Evolutionary conservation across 2,888 invertebrate genomes (phyloP).

Genomic region (Ctena decussata): DNA sequence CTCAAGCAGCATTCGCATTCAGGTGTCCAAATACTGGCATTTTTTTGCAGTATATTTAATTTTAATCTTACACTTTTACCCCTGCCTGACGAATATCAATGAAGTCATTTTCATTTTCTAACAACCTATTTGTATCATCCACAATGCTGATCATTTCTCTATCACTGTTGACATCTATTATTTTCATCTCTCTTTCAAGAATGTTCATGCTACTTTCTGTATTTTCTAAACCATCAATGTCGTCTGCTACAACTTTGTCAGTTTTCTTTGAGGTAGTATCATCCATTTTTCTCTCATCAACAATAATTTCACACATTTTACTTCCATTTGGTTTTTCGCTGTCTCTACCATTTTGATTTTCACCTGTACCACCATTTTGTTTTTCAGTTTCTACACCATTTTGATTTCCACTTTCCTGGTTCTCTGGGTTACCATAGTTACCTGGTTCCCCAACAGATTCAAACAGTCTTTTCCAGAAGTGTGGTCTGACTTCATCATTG

Average conservation of each 20-base stretch:
- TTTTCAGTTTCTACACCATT: not conserved
- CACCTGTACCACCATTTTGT: not conserved
- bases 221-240: not conserved
- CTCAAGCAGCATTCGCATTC: too few relatives aligned
- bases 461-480: slow-evolving; percentile 71
- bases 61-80: too few relatives aligned
- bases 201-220: not conserved
- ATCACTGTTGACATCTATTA: not conserved
- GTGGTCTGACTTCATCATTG: slow-evolving; percentile 64
- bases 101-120: not conserved
- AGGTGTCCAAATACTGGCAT: too few relatives aligned
- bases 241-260: not conserved
- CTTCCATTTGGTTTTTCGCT: not conserved
- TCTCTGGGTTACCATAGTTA: not conserved
- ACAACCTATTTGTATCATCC: not conserved
- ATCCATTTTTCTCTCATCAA: not conserved
- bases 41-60: too few relatives aligned
- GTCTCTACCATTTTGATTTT: not conserved
- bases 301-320: not conserved
- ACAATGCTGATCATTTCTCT: not conserved
- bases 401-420: not conserved
- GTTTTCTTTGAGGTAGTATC: not conserved
- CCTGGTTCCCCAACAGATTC: slow-evolving; percentile 69
- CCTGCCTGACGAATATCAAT: not conserved
- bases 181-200: not conserved